Evolutionary conservation across 2,888 invertebrate species (phyloP).

Genomic region (Mythimna loreyi): DNA sequence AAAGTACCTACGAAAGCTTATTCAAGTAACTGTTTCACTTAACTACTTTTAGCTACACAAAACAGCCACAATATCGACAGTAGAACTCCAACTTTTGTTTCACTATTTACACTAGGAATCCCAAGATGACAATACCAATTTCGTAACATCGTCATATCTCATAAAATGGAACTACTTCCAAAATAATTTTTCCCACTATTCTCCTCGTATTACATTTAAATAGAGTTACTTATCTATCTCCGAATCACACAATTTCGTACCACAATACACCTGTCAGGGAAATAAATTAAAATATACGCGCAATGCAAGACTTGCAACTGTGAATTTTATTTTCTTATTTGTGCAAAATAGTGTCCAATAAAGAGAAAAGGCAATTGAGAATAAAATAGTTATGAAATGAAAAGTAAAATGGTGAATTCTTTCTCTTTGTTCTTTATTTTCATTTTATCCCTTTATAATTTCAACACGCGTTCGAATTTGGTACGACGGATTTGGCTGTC

Average conservation of each 20-base stretch:
- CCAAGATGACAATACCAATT: neutral
- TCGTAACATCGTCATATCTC: neutral
- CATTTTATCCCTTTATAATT: too few relatives aligned
- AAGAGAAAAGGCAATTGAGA: conserved; percentile 27
- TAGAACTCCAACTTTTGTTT: too few relatives aligned
- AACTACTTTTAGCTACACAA: too few relatives aligned
- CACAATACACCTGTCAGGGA: conserved; percentile 37
- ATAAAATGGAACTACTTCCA: conserved; percentile 25
- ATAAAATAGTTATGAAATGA: neutral
- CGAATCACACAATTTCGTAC: conserved; percentile 41
- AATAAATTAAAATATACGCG: conserved; percentile 57
- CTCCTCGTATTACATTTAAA: conserved; percentile 41
- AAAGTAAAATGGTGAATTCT: too few relatives aligned
- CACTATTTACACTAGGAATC: too few relatives aligned
- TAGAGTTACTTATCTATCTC: conserved; percentile 45
- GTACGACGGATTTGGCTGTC: too few relatives aligned
- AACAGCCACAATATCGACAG: too few relatives aligned
- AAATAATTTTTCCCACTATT: conserved; percentile 26
- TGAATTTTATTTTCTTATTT: conserved; percentile 50
- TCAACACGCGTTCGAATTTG: too few relatives aligned
- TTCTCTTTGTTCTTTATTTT: too few relatives aligned
- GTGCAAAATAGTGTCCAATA: conserved; percentile 24
- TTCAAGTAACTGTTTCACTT: too few relatives aligned
- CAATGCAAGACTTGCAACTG: conserved; percentile 29
- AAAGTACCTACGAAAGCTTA: too few relatives aligned